These are phyloP conservation scores for Drosophila truncata DNA, from an alignment of 1,140 invertebrate genomes.

Conservation along the genomic window DNA sequence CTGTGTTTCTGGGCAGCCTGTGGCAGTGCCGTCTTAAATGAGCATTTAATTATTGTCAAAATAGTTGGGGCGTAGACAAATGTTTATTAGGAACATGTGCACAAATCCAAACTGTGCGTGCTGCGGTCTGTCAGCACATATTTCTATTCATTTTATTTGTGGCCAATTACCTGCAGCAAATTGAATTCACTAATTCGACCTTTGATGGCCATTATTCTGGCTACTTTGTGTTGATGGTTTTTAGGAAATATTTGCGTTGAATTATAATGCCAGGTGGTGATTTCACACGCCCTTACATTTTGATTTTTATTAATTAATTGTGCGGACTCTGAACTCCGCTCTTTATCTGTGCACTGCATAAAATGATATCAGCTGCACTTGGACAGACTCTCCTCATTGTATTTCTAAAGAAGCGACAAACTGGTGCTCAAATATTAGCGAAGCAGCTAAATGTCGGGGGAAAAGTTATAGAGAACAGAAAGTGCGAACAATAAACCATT, in stretches of 20 bases:
- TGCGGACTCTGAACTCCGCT: not conserved
- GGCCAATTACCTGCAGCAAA: constrained; percentile 49
- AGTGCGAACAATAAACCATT: constrained; percentile 36
- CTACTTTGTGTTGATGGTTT: constrained; percentile 4
- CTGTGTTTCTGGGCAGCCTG: constrained; percentile 1
- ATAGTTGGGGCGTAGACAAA: constrained; percentile 40
- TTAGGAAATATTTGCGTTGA: constrained; percentile 20
- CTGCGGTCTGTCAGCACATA: constrained; percentile 13
- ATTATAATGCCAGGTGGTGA: constrained; percentile 1
- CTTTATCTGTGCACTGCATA: not conserved
- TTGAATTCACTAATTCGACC: constrained; percentile 13
- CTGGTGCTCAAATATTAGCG: not conserved
- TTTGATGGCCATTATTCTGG: constrained; percentile 13
- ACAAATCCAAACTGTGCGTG: constrained; percentile 41
- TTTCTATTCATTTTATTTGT: constrained; percentile 35
- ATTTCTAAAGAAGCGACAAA: not conserved
- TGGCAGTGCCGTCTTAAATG: constrained; percentile 1
- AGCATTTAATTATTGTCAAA: constrained; percentile 55
- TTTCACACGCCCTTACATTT: not conserved
- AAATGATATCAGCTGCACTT: not conserved
- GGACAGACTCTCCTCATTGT: constrained; percentile 11
- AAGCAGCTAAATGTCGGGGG: not conserved
- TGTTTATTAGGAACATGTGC: constrained; percentile 37
- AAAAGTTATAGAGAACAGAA: constrained; percentile 2
- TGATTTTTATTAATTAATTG: constrained; percentile 1